Conservation (phyloP, 2,888 invertebrate genomes). For the Agonopterix subpropinquella region DNA sequence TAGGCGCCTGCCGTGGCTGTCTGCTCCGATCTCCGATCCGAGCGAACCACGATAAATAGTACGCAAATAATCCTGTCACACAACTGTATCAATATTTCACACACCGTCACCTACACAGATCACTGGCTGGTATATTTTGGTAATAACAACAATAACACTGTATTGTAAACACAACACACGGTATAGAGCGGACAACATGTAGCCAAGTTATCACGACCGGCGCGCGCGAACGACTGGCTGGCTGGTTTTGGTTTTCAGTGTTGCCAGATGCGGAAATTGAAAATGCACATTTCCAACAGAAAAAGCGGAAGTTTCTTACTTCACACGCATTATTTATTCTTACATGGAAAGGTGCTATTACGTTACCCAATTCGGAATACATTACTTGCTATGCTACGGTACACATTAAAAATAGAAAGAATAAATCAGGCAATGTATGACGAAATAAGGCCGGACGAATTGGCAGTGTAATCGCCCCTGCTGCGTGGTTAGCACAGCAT, state of each 20-base stretch:
- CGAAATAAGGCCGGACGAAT: too few relatives aligned
- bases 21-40: constrained; percentile 28
- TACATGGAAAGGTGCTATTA: too few relatives aligned
- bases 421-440: too few relatives aligned
- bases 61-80: constrained; percentile 23
- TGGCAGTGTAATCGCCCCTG: too few relatives aligned
- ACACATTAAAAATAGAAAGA: too few relatives aligned
- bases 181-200: constrained; percentile 35
- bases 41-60: constrained; percentile 34
- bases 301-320: too few relatives aligned
- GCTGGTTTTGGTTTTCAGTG: background rate
- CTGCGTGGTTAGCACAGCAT: too few relatives aligned
- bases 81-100: constrained; percentile 22
- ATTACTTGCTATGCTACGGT: too few relatives aligned
- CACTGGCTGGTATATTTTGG: constrained; percentile 42
- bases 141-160: constrained; percentile 56
- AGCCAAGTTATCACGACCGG: constrained; percentile 43
- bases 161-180: constrained; percentile 66
- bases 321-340: too few relatives aligned
- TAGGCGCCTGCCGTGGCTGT: constrained; percentile 64
- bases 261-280: background rate
- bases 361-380: too few relatives aligned
- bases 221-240: constrained; percentile 64
- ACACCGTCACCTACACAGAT: constrained; percentile 47
- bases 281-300: too few relatives aligned